These are phyloP conservation scores for Drosophila glabriapex DNA, from an alignment of 2,888 invertebrate species.

Conservation along the genomic window DNA sequence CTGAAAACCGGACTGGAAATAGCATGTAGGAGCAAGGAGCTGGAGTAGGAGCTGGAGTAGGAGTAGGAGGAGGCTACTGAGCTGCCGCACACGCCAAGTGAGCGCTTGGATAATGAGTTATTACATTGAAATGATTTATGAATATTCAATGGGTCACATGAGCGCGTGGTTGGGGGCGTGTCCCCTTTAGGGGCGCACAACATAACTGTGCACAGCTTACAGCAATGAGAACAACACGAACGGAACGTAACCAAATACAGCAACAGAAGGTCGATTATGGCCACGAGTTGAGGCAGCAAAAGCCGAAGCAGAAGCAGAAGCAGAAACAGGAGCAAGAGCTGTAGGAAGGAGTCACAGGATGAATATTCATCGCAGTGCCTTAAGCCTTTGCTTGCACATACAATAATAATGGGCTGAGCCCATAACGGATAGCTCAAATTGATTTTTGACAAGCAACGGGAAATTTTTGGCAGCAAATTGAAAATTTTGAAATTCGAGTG, in stretches of 20 bases:
- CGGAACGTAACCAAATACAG: constrained; percentile 59
- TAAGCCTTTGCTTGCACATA: constrained; percentile 25
- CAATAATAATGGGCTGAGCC: constrained; percentile 20
- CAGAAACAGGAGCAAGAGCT: neutral
- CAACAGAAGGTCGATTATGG: constrained; percentile 33
- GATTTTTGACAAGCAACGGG: constrained; percentile 69
- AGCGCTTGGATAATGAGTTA: constrained; percentile 68
- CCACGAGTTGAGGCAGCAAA: constrained; percentile 19
- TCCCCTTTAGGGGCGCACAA: constrained; percentile 6
- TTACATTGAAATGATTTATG: constrained; percentile 73
- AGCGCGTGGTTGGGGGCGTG: constrained; percentile 39
- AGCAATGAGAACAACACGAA: constrained; percentile 19
- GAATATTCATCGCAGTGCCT: constrained; percentile 19
- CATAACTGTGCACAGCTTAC: constrained; percentile 57
- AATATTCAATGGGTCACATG: constrained; percentile 74
- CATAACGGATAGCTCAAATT: constrained; percentile 54
- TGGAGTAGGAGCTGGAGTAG: neutral
- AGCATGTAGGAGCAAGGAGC: constrained; percentile 16
- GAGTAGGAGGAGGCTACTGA: neutral
- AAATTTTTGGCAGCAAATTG: constrained; percentile 39
- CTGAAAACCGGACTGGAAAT: constrained; percentile 1
- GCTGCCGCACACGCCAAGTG: constrained; percentile 40
- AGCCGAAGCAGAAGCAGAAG: neutral
- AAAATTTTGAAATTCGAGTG: constrained; percentile 60
- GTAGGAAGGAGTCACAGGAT: constrained; percentile 7